Conservation (phyloP, 1,140 invertebrate species). For the Megalonaias nervosa region DNA sequence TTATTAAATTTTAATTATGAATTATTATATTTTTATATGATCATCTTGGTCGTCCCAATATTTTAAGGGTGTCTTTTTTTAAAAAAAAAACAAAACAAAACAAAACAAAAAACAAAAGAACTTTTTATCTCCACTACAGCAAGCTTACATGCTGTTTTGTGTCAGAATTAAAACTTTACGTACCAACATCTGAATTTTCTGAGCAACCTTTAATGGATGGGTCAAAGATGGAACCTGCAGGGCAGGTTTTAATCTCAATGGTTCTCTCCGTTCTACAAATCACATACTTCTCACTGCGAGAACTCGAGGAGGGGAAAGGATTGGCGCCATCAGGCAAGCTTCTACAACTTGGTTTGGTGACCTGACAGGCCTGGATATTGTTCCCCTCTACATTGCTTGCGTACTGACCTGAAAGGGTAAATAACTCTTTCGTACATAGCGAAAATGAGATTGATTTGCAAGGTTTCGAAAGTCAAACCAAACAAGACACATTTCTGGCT, state of each 20-base stretch:
- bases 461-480: no score
- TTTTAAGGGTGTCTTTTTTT: no score
- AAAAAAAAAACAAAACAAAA: no score
- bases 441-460: no score
- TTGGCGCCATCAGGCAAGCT: conserved; percentile 52
- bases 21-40: no score
- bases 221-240: conserved; percentile 45
- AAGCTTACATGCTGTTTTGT: background rate
- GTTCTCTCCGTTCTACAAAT: conserved; percentile 45
- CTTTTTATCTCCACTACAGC: no score
- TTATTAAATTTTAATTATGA: no score
- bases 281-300: conserved; percentile 46
- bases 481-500: no score
- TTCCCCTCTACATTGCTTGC: conserved; percentile 6
- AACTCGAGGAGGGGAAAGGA: conserved; percentile 42
- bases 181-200: conserved; percentile 20
- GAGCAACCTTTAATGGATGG: conserved; percentile 30
- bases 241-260: conserved; percentile 41
- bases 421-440: background rate
- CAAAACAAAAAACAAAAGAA: no score
- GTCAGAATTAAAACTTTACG: background rate
- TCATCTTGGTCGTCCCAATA: no score
- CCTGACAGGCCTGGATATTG: conserved; percentile 17
- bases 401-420: conserved; percentile 19
- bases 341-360: conserved; percentile 47